These are phyloP conservation scores for Aleiodes sp. DNA, from an alignment of 1,140 invertebrate genomes.

Conservation along the genomic window DNA sequence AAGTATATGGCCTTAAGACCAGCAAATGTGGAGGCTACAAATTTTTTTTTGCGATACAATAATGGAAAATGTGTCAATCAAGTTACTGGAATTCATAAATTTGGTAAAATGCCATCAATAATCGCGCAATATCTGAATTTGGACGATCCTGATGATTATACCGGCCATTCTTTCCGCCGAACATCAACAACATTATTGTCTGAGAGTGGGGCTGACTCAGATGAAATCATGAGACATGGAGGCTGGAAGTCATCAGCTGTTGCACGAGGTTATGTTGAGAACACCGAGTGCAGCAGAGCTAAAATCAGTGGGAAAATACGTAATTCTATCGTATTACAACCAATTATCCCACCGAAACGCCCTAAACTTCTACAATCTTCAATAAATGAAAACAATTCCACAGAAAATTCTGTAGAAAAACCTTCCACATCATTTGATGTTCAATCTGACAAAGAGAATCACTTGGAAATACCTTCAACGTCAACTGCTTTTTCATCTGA, in stretches of 20 bases:
- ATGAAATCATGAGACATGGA: conserved; percentile 36
- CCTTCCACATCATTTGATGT: neutral
- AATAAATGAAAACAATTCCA: neutral
- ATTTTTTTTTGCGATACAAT: conserved; percentile 33
- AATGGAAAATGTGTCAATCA: conserved; percentile 25
- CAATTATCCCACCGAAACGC: neutral
- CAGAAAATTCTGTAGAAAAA: neutral
- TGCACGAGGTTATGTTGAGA: conserved; percentile 16
- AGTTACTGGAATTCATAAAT: conserved; percentile 36
- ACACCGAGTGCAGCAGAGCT: neutral
- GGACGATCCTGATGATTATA: neutral
- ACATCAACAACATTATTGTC: conserved; percentile 34
- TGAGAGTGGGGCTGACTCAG: conserved; percentile 40
- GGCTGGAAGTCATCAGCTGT: conserved; percentile 35
- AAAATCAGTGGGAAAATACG: conserved; percentile 15
- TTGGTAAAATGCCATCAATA: conserved; percentile 34
- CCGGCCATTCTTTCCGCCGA: conserved; percentile 24
- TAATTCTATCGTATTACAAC: conserved; percentile 5
- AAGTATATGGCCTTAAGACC: conserved; percentile 36
- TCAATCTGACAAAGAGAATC: no score
- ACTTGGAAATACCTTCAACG: no score
- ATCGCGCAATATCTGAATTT: conserved; percentile 37
- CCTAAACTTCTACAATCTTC: neutral
- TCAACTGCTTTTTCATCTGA: no score
- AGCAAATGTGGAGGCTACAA: conserved; percentile 12